A percentile compares a stretch with the other conserved stretches of the same genome.
These are phyloP conservation scores for Dryobotodes eremita DNA, from an alignment of 2,888 invertebrate genomes.

Conservation along the genomic window DNA sequence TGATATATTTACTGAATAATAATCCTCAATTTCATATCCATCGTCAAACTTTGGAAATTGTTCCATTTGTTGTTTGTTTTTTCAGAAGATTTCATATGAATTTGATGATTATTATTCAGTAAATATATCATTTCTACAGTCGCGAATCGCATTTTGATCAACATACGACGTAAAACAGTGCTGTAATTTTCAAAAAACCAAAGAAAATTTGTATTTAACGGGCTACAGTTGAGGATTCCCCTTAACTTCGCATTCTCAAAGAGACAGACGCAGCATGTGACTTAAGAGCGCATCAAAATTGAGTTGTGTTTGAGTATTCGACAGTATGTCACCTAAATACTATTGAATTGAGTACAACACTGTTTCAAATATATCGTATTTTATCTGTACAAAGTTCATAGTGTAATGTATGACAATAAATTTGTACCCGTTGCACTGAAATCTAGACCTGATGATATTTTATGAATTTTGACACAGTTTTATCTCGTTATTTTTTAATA, in stretches of 20 bases:
- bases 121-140: too few species aligned
- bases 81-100: too few species aligned
- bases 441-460: constrained; percentile 58
- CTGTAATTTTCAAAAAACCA: too few species aligned
- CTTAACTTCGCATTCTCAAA: not conserved
- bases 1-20: too few species aligned
- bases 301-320: constrained; percentile 15
- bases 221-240: too few species aligned
- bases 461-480: constrained; percentile 69
- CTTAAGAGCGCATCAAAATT: not conserved
- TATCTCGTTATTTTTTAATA: constrained; percentile 67
- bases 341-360: constrained; percentile 52
- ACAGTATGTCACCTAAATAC: constrained; percentile 23
- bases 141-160: too few species aligned
- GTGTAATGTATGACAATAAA: constrained; percentile 59
- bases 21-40: too few species aligned
- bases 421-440: constrained; percentile 35
- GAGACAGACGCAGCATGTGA: not conserved
- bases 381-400: constrained; percentile 43
- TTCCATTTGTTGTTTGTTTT: too few species aligned
- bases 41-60: too few species aligned
- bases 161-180: too few species aligned
- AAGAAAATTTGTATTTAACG: too few species aligned
- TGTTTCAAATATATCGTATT: constrained; percentile 32
- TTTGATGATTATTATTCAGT: too few species aligned